Evolutionary conservation across 2,888 invertebrate genomes (phyloP), one percentile per base, ranked within the genome.

Genomic region (Melangyna quadrimaculata): DNA sequence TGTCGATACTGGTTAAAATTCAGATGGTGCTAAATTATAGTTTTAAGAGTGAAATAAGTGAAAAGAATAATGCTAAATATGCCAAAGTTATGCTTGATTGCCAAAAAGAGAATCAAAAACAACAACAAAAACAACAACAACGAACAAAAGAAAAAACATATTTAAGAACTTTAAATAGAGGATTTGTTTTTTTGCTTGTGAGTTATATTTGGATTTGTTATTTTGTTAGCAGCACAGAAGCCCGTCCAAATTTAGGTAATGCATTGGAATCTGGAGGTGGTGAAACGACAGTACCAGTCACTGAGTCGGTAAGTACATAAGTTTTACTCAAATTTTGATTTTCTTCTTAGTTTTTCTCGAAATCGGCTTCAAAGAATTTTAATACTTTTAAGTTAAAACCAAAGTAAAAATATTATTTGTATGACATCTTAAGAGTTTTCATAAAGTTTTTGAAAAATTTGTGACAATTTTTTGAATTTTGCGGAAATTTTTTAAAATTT

Each of bases 211-310:
- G 90, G 73, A 88, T 91, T 82, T 89, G 89, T 84, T 89, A 88
- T 72, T 89, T 89, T 78, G 32, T 89, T 5, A 87, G 87, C 87
- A 88, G 90, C 86, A 89, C 88, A 78, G 91, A 91, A 82, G 91
- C 90, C 86, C 91, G 92, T 88, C 92, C 92, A 88, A 91, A 92
- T 87, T 71, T 87, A 51, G 88, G 81, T 59, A 53, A 77, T 17
- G 22, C 73, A n/a, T 17, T 27, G 10, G 78, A 59, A 69, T 74
- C 40, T n/a, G 86, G 59, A 53, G 84, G 40, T 5, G 70, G 81
- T 69, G 78, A 9, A n/a, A 77, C 74, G 3, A 57, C 74, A 10
- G 32, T 71, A 48, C n/a, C 70, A 72, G 10, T 53, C 2, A 45
- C 72, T 14, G 78, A 78, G 12, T 17, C 77, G 77, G 77, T 81